Evolutionary conservation across 2,888 invertebrate genomes (phyloP).

Genomic region (Xanthorhoe spadicearia): DNA sequence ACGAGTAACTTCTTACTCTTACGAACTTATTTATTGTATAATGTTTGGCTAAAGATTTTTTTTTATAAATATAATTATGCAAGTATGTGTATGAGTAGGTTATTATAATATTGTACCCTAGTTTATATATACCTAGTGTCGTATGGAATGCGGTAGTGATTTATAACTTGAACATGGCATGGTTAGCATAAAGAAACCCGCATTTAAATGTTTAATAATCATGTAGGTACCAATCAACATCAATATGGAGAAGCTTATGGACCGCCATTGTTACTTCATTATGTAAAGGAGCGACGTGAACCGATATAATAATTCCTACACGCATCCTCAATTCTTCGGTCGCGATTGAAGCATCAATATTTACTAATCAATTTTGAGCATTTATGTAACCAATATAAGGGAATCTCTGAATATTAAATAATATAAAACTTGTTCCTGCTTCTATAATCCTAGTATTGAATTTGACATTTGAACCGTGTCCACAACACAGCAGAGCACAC

Average conservation of each 20-base stretch:
- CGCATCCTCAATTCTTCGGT: conserved; percentile 28
- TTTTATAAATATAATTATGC: neutral
- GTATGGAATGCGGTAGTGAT: conserved; percentile 78
- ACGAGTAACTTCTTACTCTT: too few relatives aligned
- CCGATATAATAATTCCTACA: conserved; percentile 49
- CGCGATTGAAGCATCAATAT: neutral
- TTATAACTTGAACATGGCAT: conserved; percentile 67
- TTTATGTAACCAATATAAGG: too few relatives aligned
- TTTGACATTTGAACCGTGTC: too few relatives aligned
- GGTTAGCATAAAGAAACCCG: conserved; percentile 67
- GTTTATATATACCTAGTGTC: conserved; percentile 58
- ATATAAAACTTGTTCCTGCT: too few relatives aligned
- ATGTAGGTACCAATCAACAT: conserved; percentile 68
- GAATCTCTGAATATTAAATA: too few relatives aligned
- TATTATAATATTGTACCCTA: too few relatives aligned
- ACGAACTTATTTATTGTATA: too few relatives aligned
- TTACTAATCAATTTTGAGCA: neutral
- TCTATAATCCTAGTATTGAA: too few relatives aligned
- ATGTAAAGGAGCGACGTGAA: conserved; percentile 47
- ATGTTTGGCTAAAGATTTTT: too few relatives aligned
- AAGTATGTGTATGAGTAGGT: neutral
- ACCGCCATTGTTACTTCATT: conserved; percentile 52
- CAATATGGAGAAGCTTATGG: conserved; percentile 55
- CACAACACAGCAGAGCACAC: too few relatives aligned
- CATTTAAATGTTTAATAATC: conserved; percentile 74